phyloP scores from a whole-genome alignment of 1,140 invertebrate genomes.

The Drosophila insularis region DNA sequence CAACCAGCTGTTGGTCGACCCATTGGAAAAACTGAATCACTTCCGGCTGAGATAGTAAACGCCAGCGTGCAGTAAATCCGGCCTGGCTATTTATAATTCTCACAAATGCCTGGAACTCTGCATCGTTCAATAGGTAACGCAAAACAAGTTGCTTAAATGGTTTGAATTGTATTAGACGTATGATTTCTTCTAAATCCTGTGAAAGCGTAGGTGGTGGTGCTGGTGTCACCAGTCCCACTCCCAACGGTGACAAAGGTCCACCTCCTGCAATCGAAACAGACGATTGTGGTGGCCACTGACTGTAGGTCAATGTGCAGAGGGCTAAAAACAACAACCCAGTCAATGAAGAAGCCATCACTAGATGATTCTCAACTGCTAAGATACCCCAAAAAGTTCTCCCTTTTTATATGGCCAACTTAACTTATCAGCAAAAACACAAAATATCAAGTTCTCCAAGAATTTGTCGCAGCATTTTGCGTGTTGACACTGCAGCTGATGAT shows the following conservation, averaged over 20 bases:
- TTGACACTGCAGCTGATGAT: constrained; percentile 36
- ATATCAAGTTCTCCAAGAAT: constrained; percentile 29
- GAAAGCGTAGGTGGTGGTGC: constrained; percentile 50
- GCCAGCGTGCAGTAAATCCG: constrained; percentile 56
- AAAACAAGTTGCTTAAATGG: constrained; percentile 58
- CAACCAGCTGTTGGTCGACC: constrained; percentile 60
- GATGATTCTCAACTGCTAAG: not conserved
- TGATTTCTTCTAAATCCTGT: constrained; percentile 67
- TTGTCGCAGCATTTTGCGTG: constrained; percentile 52
- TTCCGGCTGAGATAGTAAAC: constrained; percentile 66
- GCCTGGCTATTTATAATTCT: constrained; percentile 65
- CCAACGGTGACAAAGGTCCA: not conserved
- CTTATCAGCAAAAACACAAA: constrained; percentile 29
- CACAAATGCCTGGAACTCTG: constrained; percentile 69
- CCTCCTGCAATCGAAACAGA: not conserved
- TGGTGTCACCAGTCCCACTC: constrained; percentile 1
- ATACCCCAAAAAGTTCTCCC: not conserved
- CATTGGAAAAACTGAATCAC: constrained; percentile 60
- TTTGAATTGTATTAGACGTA: constrained; percentile 57
- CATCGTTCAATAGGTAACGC: constrained; percentile 74
- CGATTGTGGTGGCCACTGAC: constrained; percentile 15
- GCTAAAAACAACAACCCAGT: constrained; percentile 32
- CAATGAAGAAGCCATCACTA: constrained; percentile 30
- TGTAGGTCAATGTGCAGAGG: constrained; percentile 23
- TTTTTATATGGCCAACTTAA: constrained; percentile 42